Conservation (phyloP, 1,140 invertebrate species). For the Procambarus clarkii region DNA sequence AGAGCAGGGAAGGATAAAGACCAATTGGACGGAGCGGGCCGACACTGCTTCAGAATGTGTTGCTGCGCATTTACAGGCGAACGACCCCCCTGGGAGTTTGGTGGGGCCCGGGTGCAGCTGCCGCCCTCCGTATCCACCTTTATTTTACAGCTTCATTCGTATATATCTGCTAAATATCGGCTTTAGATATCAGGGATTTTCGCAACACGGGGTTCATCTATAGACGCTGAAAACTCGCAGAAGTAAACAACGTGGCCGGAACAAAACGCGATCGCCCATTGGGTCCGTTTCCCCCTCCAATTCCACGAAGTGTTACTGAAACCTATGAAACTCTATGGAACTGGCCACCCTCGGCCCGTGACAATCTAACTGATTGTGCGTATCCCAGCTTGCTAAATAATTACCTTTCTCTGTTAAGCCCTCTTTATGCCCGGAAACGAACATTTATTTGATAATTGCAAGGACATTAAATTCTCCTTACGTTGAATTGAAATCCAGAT, state of each 20-base stretch:
- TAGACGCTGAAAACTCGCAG: constrained; percentile 46
- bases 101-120: constrained; percentile 49
- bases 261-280: constrained; percentile 42
- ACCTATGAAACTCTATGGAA: constrained; percentile 62
- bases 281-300: constrained; percentile 22
- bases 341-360: constrained; percentile 43
- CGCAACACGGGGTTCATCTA: constrained; percentile 32
- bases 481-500: constrained; percentile 55
- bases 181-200: constrained; percentile 54
- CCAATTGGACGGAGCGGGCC: constrained; percentile 64
- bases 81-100: constrained; percentile 62
- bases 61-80: constrained; percentile 70
- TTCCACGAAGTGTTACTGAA: constrained; percentile 56
- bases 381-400: constrained; percentile 70
- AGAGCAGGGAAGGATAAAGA: constrained; percentile 45
- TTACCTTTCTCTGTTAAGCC: constrained; percentile 67
- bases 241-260: constrained; percentile 50
- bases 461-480: constrained; percentile 61
- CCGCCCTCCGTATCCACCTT: constrained; percentile 25
- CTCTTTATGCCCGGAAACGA: constrained; percentile 66
- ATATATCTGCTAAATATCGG: constrained; percentile 57
- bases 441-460: constrained; percentile 70
- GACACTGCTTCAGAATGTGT: constrained; percentile 68
- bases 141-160: constrained; percentile 57
- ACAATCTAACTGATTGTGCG: constrained; percentile 68